phyloP scores from a whole-genome alignment of 2,888 invertebrate genomes.

The Selenia dentaria region DNA sequence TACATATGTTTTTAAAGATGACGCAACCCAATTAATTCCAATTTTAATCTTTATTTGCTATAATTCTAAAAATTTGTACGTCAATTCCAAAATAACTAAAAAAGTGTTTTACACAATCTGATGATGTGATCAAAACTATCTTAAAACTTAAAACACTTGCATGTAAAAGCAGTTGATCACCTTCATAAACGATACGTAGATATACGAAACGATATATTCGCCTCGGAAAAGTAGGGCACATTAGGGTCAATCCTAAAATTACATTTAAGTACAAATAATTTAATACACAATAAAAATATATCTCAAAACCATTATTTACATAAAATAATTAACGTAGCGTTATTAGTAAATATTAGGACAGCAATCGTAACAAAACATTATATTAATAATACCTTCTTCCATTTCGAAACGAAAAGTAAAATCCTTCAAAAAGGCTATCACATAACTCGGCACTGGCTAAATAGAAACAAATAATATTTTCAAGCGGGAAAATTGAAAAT shows the following conservation, averaged over 20 bases:
- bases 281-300: neutral
- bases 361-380: too few relatives aligned
- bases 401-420: conserved; percentile 30
- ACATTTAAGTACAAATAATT: neutral
- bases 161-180: conserved; percentile 24
- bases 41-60: too few relatives aligned
- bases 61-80: too few relatives aligned
- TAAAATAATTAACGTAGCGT: too few relatives aligned
- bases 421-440: conserved; percentile 23
- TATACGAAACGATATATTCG: conserved; percentile 4
- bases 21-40: too few relatives aligned
- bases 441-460: conserved; percentile 33
- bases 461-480: conserved; percentile 16
- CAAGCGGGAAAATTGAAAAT: conserved; percentile 39
- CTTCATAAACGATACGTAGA: conserved; percentile 30
- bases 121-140: too few relatives aligned
- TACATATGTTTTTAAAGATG: too few relatives aligned
- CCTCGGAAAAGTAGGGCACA: conserved; percentile 4
- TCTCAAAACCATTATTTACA: too few relatives aligned
- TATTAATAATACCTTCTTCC: conserved; percentile 42
- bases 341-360: too few relatives aligned
- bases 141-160: too few relatives aligned
- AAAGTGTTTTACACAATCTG: too few relatives aligned
- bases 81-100: too few relatives aligned
- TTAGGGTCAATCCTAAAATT: neutral